phyloP scores from a whole-genome alignment of 2,888 invertebrate species.

The Timandra comae region DNA sequence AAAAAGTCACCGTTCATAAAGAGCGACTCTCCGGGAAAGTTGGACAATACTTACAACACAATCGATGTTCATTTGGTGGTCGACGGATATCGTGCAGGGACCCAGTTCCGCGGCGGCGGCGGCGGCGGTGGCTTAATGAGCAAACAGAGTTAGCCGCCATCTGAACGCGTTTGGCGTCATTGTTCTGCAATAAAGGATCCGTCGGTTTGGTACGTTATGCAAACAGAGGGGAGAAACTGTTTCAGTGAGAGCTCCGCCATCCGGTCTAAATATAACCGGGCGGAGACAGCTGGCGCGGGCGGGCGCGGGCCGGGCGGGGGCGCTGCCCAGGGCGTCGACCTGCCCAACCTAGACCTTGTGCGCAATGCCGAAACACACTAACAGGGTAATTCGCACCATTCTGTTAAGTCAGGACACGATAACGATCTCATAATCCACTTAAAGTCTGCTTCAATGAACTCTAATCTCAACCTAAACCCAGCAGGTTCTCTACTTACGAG shows the following conservation, averaged over 20 bases:
- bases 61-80: too few species aligned
- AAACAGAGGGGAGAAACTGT: constrained; percentile 62
- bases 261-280: constrained; percentile 67
- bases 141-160: constrained; percentile 13
- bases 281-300: constrained; percentile 49
- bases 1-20: constrained; percentile 5
- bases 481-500: constrained; percentile 6
- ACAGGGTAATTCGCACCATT: constrained; percentile 39
- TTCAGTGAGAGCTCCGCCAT: constrained; percentile 59
- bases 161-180: constrained; percentile 21
- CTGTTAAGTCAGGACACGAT: constrained; percentile 15
- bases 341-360: constrained; percentile 63
- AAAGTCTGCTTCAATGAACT: constrained; percentile 7
- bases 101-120: constrained; percentile 3
- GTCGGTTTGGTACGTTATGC: constrained; percentile 42
- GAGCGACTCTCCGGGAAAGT: constrained; percentile 1
- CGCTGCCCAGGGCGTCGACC: constrained; percentile 50
- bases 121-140: constrained; percentile 5
- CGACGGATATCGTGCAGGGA: too few species aligned
- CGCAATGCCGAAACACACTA: constrained; percentile 49
- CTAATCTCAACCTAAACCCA: constrained; percentile 10
- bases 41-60: not conserved
- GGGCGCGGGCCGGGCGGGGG: constrained; percentile 27
- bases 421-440: constrained; percentile 2
- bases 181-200: constrained; percentile 37